phyloP scores from a whole-genome alignment of 2,113 vertebrate species.

The Pteruthius melanotis region DNA sequence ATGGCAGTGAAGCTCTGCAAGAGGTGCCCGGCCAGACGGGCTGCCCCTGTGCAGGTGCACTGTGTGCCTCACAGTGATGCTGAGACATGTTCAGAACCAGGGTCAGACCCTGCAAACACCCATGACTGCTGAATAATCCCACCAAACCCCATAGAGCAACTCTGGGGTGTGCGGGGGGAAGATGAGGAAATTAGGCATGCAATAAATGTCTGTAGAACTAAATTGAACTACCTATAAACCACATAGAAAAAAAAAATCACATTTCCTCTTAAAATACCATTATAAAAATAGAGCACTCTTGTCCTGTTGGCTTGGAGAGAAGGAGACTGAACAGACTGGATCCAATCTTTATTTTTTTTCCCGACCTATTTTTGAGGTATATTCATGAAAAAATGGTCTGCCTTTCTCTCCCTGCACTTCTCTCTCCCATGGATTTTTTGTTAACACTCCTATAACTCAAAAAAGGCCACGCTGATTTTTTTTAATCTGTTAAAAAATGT shows the following conservation, averaged over 20 bases:
- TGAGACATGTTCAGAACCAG: not conserved
- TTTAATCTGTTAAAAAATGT: slow-evolving; percentile 67
- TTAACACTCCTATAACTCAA: slow-evolving; percentile 37
- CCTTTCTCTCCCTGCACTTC: not conserved
- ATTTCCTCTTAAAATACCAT: slow-evolving; percentile 29
- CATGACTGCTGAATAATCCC: not conserved
- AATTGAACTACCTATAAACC: slow-evolving; percentile 4
- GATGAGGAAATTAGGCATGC: not conserved
- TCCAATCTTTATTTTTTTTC: not conserved
- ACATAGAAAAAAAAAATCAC: not conserved
- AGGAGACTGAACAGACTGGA: not conserved
- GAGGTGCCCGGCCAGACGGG: not conserved
- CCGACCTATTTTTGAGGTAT: not conserved
- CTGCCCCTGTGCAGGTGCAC: not conserved
- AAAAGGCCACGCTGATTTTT: slow-evolving; percentile 48
- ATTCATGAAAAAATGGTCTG: not conserved
- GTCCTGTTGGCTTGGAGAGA: not conserved
- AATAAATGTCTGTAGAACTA: slow-evolving; percentile 11
- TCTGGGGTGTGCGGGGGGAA: fast-evolving
- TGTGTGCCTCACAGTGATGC: not conserved
- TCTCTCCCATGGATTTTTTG: not conserved
- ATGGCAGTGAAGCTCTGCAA: not conserved
- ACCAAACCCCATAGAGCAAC: not conserved
- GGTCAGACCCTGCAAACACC: not conserved
- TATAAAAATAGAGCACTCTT: slow-evolving; percentile 15